Conservation (phyloP, 2,113 vertebrate genomes). For the Nyctereutes procyonoides region DNA sequence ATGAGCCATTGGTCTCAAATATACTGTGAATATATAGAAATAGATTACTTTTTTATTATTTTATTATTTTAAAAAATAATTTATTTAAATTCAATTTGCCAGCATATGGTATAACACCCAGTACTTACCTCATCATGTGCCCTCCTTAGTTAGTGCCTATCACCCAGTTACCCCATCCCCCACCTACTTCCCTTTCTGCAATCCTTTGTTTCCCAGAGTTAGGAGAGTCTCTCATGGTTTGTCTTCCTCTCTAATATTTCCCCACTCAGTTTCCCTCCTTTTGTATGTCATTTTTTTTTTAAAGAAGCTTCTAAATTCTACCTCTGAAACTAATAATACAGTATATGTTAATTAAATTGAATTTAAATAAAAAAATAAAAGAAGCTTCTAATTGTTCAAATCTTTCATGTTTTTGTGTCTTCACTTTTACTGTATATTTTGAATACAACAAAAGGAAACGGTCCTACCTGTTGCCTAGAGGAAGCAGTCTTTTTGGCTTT, state of each 20-base stretch:
- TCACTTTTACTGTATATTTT: conserved; percentile 50
- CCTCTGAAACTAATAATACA: neutral
- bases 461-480: neutral
- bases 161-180: too few species aligned
- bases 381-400: conserved; percentile 47
- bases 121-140: too few species aligned
- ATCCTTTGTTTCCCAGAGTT: too few species aligned
- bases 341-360: neutral
- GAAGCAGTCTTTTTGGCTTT: conserved; percentile 51
- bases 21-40: neutral
- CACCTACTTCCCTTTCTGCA: too few species aligned
- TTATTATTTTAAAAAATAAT: too few species aligned
- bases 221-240: too few species aligned
- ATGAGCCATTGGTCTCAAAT: conserved; percentile 55
- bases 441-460: conserved; percentile 56
- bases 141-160: too few species aligned
- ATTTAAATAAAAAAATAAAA: neutral
- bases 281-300: neutral
- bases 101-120: too few species aligned
- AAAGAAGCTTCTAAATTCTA: conserved; percentile 42
- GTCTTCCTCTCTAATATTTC: too few species aligned
- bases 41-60: neutral
- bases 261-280: too few species aligned
- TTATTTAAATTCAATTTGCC: too few species aligned
- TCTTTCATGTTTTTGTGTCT: conserved; percentile 50